Evolutionary conservation across 2,888 invertebrate genomes (phyloP).

Genomic region (Phlogophora meticulosa): DNA sequence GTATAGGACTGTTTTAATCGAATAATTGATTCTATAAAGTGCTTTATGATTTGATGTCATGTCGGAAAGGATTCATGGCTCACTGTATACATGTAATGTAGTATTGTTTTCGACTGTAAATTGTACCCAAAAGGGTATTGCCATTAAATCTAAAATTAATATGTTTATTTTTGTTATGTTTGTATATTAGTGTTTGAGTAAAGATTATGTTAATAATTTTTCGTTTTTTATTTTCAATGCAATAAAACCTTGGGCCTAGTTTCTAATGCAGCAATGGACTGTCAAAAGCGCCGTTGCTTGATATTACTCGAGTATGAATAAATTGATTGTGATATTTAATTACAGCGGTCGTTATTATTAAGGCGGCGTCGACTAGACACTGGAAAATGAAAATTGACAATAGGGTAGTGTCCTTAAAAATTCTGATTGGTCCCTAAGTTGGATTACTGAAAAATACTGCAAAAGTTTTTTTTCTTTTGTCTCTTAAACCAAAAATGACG

Average conservation of each 20-base stretch:
- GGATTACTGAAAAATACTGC: no score
- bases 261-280: not conserved
- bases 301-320: not conserved
- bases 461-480: no score
- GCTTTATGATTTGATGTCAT: no score
- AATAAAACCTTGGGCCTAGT: not conserved
- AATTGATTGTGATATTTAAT: not conserved
- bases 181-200: constrained; percentile 12
- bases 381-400: not conserved
- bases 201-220: constrained; percentile 6
- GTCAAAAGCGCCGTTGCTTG: not conserved
- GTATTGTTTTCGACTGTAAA: not conserved
- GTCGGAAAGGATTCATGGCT: no score
- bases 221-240: not conserved
- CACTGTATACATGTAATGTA: not conserved
- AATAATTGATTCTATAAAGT: no score
- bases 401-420: no score
- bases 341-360: no score
- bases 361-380: no score
- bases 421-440: no score
- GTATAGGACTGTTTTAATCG: no score
- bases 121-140: constrained; percentile 11
- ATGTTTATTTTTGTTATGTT: constrained; percentile 22
- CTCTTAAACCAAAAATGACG: no score
- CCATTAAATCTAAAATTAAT: constrained; percentile 10